Conservation (phyloP, 1,140 invertebrate species). For the Papilio polytes region DNA sequence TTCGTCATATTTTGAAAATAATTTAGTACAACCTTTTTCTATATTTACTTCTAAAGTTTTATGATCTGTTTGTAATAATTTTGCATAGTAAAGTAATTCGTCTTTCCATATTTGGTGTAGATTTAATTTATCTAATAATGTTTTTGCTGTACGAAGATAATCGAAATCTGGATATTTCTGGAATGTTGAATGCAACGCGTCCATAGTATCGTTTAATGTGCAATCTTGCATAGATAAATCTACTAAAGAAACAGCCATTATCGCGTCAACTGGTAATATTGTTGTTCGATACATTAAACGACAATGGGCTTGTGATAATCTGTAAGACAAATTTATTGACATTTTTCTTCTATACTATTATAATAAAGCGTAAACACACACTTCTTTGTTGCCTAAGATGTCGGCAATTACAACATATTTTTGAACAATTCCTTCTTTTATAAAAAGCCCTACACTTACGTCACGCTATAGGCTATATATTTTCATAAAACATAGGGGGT, state of each 20-base stretch:
- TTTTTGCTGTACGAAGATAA: constrained; percentile 75
- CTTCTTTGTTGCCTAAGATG: too few relatives aligned
- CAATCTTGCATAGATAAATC: constrained; percentile 82
- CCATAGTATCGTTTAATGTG: constrained; percentile 71
- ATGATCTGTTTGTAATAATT: constrained; percentile 72
- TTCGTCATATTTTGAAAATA: constrained; percentile 70
- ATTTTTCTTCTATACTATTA: too few relatives aligned
- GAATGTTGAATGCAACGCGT: constrained; percentile 78
- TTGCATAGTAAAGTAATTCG: constrained; percentile 75
- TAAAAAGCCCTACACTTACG: too few relatives aligned
- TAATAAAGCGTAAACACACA: too few relatives aligned
- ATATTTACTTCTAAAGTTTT: constrained; percentile 71
- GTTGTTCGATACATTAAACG: constrained; percentile 77
- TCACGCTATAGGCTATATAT: too few relatives aligned
- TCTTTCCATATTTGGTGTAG: constrained; percentile 73
- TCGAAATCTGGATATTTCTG: constrained; percentile 75
- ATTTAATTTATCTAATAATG: constrained; percentile 66
- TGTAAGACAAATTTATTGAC: constrained; percentile 49
- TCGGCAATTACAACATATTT: too few relatives aligned
- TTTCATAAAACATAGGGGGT: too few relatives aligned
- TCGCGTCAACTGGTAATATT: constrained; percentile 77
- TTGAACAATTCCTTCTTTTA: too few relatives aligned
- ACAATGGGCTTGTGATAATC: constrained; percentile 82
- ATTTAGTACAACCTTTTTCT: constrained; percentile 51
- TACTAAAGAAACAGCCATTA: constrained; percentile 76